Conservation (phyloP, 2,888 invertebrate genomes). For the Crioceris asparagi region DNA sequence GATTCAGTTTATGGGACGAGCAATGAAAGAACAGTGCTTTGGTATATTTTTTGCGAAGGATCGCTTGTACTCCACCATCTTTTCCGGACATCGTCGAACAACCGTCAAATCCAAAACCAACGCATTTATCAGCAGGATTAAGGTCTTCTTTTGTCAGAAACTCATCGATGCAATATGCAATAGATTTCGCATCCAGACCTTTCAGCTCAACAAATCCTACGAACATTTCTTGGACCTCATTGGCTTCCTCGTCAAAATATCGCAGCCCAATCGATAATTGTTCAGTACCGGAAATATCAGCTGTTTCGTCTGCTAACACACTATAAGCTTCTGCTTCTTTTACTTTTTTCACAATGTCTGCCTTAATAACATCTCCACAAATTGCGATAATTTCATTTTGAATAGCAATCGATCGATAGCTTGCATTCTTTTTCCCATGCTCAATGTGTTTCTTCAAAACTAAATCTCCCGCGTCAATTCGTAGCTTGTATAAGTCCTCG, state of each 20-base stretch:
- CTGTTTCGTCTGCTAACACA: slow-evolving; percentile 24
- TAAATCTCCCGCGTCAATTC: slow-evolving; percentile 22
- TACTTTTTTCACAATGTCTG: slow-evolving; percentile 19
- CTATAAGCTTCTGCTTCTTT: slow-evolving; percentile 16
- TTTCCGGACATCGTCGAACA: too few relatives aligned
- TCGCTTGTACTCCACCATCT: too few relatives aligned
- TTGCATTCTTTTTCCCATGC: slow-evolving; percentile 22
- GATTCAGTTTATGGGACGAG: too few relatives aligned
- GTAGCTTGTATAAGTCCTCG: slow-evolving; percentile 18
- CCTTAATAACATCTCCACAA: slow-evolving; percentile 17
- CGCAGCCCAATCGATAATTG: slow-evolving; percentile 24
- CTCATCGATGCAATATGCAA: slow-evolving; percentile 17
- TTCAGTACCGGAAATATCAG: slow-evolving; percentile 24
- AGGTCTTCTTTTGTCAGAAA: too few relatives aligned
- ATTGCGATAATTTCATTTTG: slow-evolving; percentile 27
- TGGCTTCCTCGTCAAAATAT: slow-evolving; percentile 14
- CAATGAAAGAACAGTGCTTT: too few relatives aligned
- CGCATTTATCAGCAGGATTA: too few relatives aligned
- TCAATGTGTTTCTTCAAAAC: slow-evolving; percentile 24
- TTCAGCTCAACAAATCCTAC: slow-evolving; percentile 13
- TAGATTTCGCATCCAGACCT: slow-evolving; percentile 12
- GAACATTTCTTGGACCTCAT: slow-evolving; percentile 12
- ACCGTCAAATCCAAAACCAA: too few relatives aligned
- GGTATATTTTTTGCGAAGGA: too few relatives aligned
- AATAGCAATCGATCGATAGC: slow-evolving; percentile 23